Base-by-base conservation (phyloP, 2,888 invertebrate genomes). In the Chrysina gloriosa region DNA sequence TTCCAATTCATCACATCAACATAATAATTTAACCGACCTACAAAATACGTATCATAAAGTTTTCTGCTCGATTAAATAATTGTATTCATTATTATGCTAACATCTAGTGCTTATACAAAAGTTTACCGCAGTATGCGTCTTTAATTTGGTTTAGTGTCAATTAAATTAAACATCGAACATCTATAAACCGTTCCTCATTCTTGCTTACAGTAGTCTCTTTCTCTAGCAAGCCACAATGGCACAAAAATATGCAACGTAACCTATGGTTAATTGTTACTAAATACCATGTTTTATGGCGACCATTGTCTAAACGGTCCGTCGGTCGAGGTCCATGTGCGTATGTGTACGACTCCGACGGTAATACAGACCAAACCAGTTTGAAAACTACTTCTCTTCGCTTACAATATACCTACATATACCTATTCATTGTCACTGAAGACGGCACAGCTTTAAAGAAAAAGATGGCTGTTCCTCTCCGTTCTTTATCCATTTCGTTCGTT, bases 381-480 rank as follows among this genome's bases (percentile, higher is more conserved):
- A 29, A 65, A 72, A 69, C 72, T 63, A 48, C 72, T 67, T 68
- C 66, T 69, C 65, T 69, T 52, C 67, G 67, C 65, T 65, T 68
- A 63, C 69, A 70, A 66, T 65, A 70, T 52, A 14, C 25, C 2
- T 9, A 25, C n/a, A 48, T 52, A 52, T 36, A 36, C 36, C 21
- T 39, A 70, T 69, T 72, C 72, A 72, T 70, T 68, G 70, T 69
- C 54, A 65, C 65, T 42, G 54, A 76, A 77, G 74, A 74, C 74
- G 74, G 47, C 21, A 23, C 21, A 11, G 23, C 6, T 29, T 31
- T 48, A 31, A 39, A 21, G 11, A 11, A 11, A 25, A 36, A 21
- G 19, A 54, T 3, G 31, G 54, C 48, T 11, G 21, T 19, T 3
- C 25, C 25, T 7, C 14, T 45, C 42, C 42, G 19, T 42, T 42